Evolutionary conservation across 2,797 vertebrate genomes (phyloP), one percentile per base, ranked within the genome.

Genomic region (Kryptopterus vitreolus): DNA sequence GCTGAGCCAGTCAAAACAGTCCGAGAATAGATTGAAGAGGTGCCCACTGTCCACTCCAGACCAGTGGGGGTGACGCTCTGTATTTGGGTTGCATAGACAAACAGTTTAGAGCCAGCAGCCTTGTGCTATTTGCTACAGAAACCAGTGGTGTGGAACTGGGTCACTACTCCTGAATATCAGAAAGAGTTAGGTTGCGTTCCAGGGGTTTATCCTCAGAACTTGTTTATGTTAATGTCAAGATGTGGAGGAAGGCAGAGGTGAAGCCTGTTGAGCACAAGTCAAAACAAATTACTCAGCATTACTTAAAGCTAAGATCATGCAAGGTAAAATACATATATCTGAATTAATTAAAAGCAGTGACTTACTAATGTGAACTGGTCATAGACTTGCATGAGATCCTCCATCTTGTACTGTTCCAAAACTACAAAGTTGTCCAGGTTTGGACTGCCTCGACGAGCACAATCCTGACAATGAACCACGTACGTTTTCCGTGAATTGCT

Each of bases 351-450:
- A 58, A 68, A 38, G 61, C 29, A 20, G 46, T 86, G 87, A 96
- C 96, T 96, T 92, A 98, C 97, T 88, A 99, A 95, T 91, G 96
- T 98, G 96, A 99, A 99, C 91, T 97, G 96, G 94, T 99, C 97
- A 84, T 98, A 99, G 88, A 97, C 94, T 91, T 96, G 96, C 94
- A 96, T 96, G 89, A 99, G 95, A 88, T 99, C 98, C 90, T 98
- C 98, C 83, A 96, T 95, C 91, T 95, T 97, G 92, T 98, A 96
- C 94, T 98, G 96, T 91, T 99, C 96, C 93, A 99, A 94, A 94
- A 98, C 96, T 92, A 98, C 96, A 85, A 99, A 98, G 93, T 95
- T 95, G 85, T 98, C 96, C 91, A 98, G 94, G 81, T 95, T 94
- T 86, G 93, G 92, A 80, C 93, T 96, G 92, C 94, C 96, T 93